A percentile compares a stretch with the other conserved stretches of the same genome.
These are phyloP conservation scores for Atta texana DNA, from an alignment of 1,140 invertebrate species.

Conservation along the genomic window DNA sequence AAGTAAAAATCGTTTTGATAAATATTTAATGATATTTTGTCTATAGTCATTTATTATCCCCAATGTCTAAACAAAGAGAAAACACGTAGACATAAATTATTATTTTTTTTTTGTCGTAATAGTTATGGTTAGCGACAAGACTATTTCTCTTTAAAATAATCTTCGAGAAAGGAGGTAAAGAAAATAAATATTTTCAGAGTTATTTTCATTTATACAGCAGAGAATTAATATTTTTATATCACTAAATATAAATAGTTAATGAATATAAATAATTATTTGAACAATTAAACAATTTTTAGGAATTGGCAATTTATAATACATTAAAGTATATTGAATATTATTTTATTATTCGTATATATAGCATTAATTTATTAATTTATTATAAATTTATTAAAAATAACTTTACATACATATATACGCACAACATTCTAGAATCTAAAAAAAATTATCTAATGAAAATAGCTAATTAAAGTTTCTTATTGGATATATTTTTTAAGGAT, in stretches of 20 bases:
- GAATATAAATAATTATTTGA: background rate
- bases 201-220: background rate
- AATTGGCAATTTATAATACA: background rate
- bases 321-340: background rate
- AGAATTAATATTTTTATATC: constrained; percentile 1
- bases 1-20: constrained; percentile 1
- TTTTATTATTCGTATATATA: background rate
- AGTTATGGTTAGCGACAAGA: background rate
- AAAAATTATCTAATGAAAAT: constrained; percentile 2
- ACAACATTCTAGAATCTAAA: background rate
- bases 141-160: constrained; percentile 20
- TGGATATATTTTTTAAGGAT: background rate
- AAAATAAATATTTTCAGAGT: background rate
- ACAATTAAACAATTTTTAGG: background rate
- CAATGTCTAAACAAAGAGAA: constrained; percentile 35
- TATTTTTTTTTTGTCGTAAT: background rate
- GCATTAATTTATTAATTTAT: background rate
- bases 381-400: background rate
- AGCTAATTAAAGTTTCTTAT: background rate
- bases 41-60: background rate
- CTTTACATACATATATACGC: background rate
- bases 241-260: background rate
- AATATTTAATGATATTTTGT: constrained; percentile 23
- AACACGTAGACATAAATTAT: constrained; percentile 15
- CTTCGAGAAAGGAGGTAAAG: constrained; percentile 5